Base-by-base conservation (phyloP, 2,113 vertebrate species). In the Nibea coibor region DNA sequence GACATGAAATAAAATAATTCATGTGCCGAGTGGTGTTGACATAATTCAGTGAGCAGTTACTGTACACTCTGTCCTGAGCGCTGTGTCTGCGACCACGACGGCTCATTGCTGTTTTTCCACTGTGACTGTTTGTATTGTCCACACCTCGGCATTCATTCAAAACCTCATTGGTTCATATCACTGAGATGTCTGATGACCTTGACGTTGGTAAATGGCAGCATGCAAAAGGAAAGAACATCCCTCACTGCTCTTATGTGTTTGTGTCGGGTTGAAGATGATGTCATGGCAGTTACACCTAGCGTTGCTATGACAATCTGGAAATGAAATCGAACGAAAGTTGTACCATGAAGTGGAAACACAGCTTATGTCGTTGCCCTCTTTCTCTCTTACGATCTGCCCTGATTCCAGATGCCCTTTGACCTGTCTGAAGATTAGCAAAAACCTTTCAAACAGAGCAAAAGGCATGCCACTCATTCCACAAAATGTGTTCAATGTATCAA, bases 351-450 rank as follows among this genome's bases (percentile, higher is more conserved):
- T 39, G 35, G 35, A 39, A 39, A 39, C 35, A 39, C 35, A 39
- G 35, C 35, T 35, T 42, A 4, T n/a, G 20, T 64, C 5, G 0
- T 65, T 53, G 48, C 26, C 28, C 19, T 56, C 35, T 70, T 78
- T 74, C 42, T 77, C 31, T 77, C 11, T 42, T 42, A 11, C 22
- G 48, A 75, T 81, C 71, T 65, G 56, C 8, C 45, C 47, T 75
- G 71, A 81, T 83, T 88, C 65, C 48, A 82, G 72, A 70, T 77
- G 61, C 31, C 64, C 80, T 91, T 71, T 77, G 85, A 83, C 80
- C 75, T 75, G n/a, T 71, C 24, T 81, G 26, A 72, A 68, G 11
- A 35, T 7, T 39, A 8, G 54, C 31, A 35, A 42, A 66, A 53
- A 2, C 11, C 26, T 72, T 58, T 48, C 39, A 71, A 59, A 53